phyloP scores from a whole-genome alignment of 2,888 invertebrate species.

The Amiota minor region DNA sequence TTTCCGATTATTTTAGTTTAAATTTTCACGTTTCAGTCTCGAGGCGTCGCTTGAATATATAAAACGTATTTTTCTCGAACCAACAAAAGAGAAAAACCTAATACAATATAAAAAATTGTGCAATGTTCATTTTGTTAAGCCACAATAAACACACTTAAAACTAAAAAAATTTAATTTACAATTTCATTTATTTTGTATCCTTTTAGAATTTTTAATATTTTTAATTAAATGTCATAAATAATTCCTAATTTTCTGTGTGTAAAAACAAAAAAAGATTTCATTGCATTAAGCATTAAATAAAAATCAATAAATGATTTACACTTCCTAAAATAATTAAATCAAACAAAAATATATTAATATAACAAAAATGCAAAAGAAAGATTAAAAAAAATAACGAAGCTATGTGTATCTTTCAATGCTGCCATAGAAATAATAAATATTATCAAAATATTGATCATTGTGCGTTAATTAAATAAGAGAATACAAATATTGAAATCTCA shows the following conservation, averaged over 20 bases:
- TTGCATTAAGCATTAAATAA: too few species aligned
- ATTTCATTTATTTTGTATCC: slow-evolving; percentile 26
- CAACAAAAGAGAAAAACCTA: slow-evolving; percentile 28
- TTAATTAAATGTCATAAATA: neutral
- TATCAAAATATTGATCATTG: neutral
- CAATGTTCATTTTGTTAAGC: slow-evolving; percentile 30
- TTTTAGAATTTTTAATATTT: slow-evolving; percentile 26
- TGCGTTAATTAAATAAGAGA: slow-evolving; percentile 4
- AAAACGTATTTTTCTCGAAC: slow-evolving; percentile 43
- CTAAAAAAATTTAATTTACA: slow-evolving; percentile 26
- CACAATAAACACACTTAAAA: slow-evolving; percentile 13
- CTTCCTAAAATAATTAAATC: slow-evolving; percentile 29
- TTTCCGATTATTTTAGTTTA: slow-evolving; percentile 58
- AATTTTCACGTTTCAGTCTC: slow-evolving; percentile 59
- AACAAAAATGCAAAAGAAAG: neutral
- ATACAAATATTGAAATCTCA: neutral
- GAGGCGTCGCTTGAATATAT: slow-evolving; percentile 56
- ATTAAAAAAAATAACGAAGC: neutral
- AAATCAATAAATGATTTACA: neutral
- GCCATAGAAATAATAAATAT: slow-evolving; percentile 1
- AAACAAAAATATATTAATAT: slow-evolving; percentile 22
- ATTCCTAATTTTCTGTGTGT: neutral
- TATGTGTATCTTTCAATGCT: slow-evolving; percentile 8
- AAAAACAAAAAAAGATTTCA: neutral
- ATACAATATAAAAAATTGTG: slow-evolving; percentile 32